phyloP scores from a whole-genome alignment of 2,797 vertebrate genomes.

The Macroramphosus scolopax region DNA sequence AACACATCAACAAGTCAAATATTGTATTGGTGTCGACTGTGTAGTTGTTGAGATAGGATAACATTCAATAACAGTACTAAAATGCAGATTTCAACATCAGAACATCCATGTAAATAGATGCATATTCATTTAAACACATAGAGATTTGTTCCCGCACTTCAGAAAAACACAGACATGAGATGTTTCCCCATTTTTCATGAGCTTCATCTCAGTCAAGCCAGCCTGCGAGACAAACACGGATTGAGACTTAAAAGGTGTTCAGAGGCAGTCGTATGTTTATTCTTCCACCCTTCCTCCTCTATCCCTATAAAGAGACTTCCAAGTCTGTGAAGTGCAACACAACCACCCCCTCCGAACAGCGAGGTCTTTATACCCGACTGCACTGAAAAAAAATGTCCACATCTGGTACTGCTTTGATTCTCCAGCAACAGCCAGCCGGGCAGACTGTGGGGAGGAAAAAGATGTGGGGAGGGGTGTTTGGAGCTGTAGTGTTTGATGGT shows the following conservation, averaged over 20 bases:
- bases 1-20: too few relatives aligned
- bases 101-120: conserved; percentile 1
- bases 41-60: too few relatives aligned
- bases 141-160: background rate
- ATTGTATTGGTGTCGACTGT: too few relatives aligned
- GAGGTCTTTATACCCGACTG: conserved; percentile 61
- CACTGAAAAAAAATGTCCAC: conserved; percentile 43
- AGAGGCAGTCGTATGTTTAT: conserved; percentile 50
- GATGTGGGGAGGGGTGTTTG: conserved; percentile 11
- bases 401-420: conserved; percentile 76
- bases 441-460: conserved; percentile 37
- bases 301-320: conserved; percentile 63
- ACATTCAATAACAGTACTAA: background rate
- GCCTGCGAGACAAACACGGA: conserved; percentile 40
- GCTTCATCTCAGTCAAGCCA: conserved; percentile 18
- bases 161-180: conserved; percentile 9
- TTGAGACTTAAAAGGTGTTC: conserved; percentile 59
- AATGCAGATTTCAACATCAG: background rate
- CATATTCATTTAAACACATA: background rate
- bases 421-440: conserved; percentile 44
- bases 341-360: conserved; percentile 62
- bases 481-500: conserved; percentile 18
- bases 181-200: conserved; percentile 6
- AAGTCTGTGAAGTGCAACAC: conserved; percentile 69
- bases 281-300: conserved; percentile 56